These are phyloP conservation scores for Emesis russula DNA, from an alignment of 2,888 invertebrate genomes.

Conservation along the genomic window DNA sequence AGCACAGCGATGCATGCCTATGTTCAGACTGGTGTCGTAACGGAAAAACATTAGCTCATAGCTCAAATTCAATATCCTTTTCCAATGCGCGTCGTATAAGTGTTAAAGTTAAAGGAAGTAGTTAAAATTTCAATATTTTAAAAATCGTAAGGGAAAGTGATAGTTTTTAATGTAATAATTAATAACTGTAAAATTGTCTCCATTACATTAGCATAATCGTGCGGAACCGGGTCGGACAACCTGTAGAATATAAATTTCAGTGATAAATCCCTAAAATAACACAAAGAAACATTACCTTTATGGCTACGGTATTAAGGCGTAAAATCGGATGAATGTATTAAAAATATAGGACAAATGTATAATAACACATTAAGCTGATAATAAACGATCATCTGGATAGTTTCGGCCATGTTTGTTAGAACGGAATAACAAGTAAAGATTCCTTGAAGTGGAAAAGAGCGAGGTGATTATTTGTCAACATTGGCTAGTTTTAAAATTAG, in stretches of 20 bases:
- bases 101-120: no score
- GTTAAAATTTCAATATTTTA: no score
- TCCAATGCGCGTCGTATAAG: no score
- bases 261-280: not conserved
- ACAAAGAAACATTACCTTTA: not conserved
- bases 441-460: constrained; percentile 86
- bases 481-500: constrained; percentile 91
- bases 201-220: no score
- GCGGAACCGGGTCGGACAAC: no score
- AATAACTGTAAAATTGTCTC: no score
- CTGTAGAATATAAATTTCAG: not conserved
- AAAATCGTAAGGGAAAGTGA: no score
- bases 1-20: no score
- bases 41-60: no score
- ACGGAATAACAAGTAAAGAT: constrained; percentile 74
- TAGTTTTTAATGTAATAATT: no score
- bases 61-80: no score
- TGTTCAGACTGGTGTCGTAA: no score
- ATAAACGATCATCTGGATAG: constrained; percentile 70
- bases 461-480: constrained; percentile 93
- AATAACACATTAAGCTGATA: constrained; percentile 18
- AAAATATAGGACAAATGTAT: not conserved
- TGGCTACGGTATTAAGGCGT: not conserved
- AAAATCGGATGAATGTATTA: not conserved
- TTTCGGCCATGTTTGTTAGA: constrained; percentile 68